These are phyloP conservation scores for Catotricha subobsoleta DNA, from an alignment of 2,888 invertebrate species.

Conservation along the genomic window DNA sequence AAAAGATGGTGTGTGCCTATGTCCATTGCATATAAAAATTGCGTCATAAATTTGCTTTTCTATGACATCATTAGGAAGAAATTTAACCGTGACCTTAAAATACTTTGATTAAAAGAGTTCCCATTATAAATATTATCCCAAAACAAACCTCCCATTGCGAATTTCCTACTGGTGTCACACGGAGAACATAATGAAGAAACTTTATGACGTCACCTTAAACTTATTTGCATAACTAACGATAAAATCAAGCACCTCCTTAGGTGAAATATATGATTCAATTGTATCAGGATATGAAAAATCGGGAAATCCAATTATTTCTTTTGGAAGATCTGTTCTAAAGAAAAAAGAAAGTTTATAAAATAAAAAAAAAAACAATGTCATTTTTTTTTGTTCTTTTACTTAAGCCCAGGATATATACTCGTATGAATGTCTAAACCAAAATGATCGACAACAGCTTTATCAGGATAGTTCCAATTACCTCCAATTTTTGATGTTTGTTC, in stretches of 20 bases:
- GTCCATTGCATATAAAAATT: slow-evolving; percentile 70
- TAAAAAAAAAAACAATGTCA: not conserved
- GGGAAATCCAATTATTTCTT: slow-evolving; percentile 37
- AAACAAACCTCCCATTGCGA: slow-evolving; percentile 45
- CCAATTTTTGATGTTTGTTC: slow-evolving; percentile 62
- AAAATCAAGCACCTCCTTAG: slow-evolving; percentile 54
- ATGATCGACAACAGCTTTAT: slow-evolving; percentile 52
- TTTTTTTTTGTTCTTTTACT: slow-evolving; percentile 40
- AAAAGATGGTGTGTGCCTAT: slow-evolving; percentile 59
- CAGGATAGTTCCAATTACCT: slow-evolving; percentile 82
- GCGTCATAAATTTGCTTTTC: slow-evolving; percentile 50
- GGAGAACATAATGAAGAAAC: slow-evolving; percentile 37
- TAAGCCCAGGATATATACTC: slow-evolving; percentile 78
- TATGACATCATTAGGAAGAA: slow-evolving; percentile 15
- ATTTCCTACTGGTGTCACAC: slow-evolving; percentile 32
- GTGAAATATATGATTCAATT: slow-evolving; percentile 52
- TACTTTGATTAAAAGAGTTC: too few relatives aligned
- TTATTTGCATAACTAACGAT: slow-evolving; percentile 51
- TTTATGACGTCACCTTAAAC: slow-evolving; percentile 42
- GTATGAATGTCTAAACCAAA: slow-evolving; percentile 70
- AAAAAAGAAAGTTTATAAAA: too few relatives aligned
- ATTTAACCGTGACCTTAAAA: slow-evolving; percentile 21
- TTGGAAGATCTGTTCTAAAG: slow-evolving; percentile 1
- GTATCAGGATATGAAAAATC: slow-evolving; percentile 62
- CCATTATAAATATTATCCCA: too few relatives aligned